Base-by-base conservation (phyloP, 1,140 invertebrate genomes). In the Formica selysi region DNA sequence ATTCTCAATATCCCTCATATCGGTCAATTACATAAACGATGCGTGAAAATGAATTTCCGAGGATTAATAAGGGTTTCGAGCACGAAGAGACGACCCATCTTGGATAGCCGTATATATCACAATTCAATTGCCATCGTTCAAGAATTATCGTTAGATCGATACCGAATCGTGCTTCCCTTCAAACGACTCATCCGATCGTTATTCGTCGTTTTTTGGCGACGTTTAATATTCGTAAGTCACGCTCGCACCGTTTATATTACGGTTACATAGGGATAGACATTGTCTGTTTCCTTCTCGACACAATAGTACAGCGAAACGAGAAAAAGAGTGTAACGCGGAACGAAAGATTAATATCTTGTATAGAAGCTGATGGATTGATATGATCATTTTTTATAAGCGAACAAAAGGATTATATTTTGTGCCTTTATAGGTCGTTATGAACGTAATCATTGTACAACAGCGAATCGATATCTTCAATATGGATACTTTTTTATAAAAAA, bases 221-320 rank as follows among this genome's bases (percentile, higher is more conserved):
- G 22, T 76, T 90, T 83, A 78, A 87, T 90, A 84, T 59, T 67
- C 65, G 61, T 64, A 19, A n/a, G 29, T 86, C 71, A 36, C 8
- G 67, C 59, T 87, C n/a, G 19, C 11, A 19, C 19, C 70, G 62
- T 80, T 90, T 80, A 51, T 51, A 61, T 88, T 88, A 64, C 70
- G 38, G 13, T 13, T 51, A 73, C 67, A 51, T 76, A 32, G 74
- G 54, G 16, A 54, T 19, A 51, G 38, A 38, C 54, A 73, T 44
- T 16, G 22, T 41, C 16, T 16, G 19, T 62, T 26, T 61, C 13
- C 32, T 38, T 73, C 36, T 26, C 29, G 38, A 22, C 38, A 73
- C 26, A 13, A 57, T 36, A 22, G 1, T 44, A 81, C 4, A 70
- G 22, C 13, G n/a, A 38, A 80, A 80, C 32, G 32, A 4, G 36